These are phyloP conservation scores for Athetis lepigone DNA, from an alignment of 2,888 invertebrate genomes.

Conservation along the genomic window DNA sequence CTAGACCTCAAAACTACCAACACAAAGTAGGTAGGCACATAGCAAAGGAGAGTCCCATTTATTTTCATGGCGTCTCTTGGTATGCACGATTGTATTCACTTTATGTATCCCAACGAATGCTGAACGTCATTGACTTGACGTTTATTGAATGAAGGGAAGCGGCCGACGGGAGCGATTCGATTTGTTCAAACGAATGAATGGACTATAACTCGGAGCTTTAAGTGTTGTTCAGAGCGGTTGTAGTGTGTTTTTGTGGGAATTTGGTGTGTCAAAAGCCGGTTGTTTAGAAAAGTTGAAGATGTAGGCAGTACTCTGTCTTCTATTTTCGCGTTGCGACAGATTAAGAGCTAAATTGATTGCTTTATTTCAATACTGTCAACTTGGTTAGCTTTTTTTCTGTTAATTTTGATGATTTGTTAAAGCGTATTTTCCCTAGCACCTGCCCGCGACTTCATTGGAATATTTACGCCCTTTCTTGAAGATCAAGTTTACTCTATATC, in stretches of 20 bases:
- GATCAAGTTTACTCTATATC: no score
- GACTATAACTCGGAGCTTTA: constrained; percentile 79
- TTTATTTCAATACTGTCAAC: no score
- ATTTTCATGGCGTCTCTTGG: constrained; percentile 82
- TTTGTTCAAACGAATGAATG: constrained; percentile 83
- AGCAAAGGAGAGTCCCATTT: constrained; percentile 78
- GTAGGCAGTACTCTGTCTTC: no score
- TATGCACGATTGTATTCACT: constrained; percentile 80
- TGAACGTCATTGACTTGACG: constrained; percentile 69
- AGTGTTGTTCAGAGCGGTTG: constrained; percentile 44
- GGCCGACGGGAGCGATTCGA: constrained; percentile 70
- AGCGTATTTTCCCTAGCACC: no score
- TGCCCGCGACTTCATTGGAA: no score
- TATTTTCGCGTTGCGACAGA: no score
- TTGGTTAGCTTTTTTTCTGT: no score
- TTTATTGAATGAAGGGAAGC: constrained; percentile 81
- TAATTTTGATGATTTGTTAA: no score
- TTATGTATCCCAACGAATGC: constrained; percentile 79
- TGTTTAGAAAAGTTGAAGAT: neutral
- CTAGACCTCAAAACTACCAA: constrained; percentile 9
- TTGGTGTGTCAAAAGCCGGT: constrained; percentile 37
- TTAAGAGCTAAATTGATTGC: no score
- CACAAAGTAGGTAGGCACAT: constrained; percentile 50
- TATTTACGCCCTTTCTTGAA: no score
- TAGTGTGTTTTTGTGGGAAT: constrained; percentile 46